Percentiles rank a stretch among this genome's conserved stretches.
Conservation (phyloP, 2,113 vertebrate species). For the Fulica atra region DNA sequence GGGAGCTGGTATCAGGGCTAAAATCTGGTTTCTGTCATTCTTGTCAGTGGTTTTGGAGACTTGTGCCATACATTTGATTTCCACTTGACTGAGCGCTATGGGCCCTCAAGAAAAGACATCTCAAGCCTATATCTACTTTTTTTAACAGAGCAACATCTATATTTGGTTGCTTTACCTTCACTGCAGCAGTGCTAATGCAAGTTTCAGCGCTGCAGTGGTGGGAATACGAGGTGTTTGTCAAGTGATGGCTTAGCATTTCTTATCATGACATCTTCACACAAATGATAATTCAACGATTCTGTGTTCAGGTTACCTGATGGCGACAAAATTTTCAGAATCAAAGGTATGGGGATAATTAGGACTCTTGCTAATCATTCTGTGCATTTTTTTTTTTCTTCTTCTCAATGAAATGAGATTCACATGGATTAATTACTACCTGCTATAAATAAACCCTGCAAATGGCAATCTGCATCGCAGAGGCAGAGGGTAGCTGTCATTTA, state of each 20-base stretch:
- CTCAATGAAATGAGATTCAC: slow-evolving; percentile 72
- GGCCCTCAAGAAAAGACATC: not conserved
- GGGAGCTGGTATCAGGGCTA: not conserved
- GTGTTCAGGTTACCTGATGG: slow-evolving; percentile 15
- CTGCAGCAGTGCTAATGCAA: not conserved
- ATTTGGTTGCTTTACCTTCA: not conserved
- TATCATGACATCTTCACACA: not conserved
- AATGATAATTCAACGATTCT: slow-evolving; percentile 40
- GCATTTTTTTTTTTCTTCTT: not conserved
- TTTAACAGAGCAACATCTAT: fast-evolving
- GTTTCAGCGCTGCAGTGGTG: not conserved
- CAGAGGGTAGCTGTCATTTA: slow-evolving; percentile 80
- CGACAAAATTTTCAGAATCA: slow-evolving; percentile 57
- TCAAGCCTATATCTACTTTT: not conserved
- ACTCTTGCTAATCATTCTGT: slow-evolving; percentile 72
- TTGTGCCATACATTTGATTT: fast-evolving
- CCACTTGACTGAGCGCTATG: fast-evolving
- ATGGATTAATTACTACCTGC: slow-evolving; percentile 81
- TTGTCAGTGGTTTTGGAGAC: not conserved
- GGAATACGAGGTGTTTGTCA: not conserved
- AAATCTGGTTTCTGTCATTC: not conserved
- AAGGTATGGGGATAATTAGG: slow-evolving; percentile 75
- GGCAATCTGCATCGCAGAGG: slow-evolving; percentile 68
- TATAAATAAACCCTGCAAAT: slow-evolving; percentile 78
- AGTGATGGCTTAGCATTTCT: not conserved